Evolutionary conservation across 2,888 invertebrate genomes (phyloP).

Genomic region (Vandiemenella viatica): DNA sequence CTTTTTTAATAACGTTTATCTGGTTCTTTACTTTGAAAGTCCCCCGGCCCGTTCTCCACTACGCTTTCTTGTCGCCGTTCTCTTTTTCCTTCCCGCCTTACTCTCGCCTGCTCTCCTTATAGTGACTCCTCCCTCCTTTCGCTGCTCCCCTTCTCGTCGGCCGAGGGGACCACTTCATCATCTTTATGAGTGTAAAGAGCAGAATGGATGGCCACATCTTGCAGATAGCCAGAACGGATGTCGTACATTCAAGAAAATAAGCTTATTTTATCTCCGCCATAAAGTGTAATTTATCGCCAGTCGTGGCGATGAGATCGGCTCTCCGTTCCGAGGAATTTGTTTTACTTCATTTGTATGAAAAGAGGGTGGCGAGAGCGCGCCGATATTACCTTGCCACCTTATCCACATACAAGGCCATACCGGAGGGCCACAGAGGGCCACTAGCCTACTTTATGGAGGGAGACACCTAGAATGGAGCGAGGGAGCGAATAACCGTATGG

Average conservation of each 20-base stretch:
- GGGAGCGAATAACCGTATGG: too few relatives aligned
- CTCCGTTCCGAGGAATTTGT: not conserved
- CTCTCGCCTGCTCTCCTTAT: not conserved
- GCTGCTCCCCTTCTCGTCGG: constrained; percentile 1
- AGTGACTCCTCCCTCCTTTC: not conserved
- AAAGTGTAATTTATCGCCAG: constrained; percentile 30
- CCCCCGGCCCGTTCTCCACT: too few relatives aligned
- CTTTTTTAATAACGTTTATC: too few relatives aligned
- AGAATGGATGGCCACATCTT: constrained; percentile 23
- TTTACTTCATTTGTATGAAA: constrained; percentile 4
- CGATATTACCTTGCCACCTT: not conserved
- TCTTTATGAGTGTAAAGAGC: constrained; percentile 18
- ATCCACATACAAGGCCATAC: too few relatives aligned
- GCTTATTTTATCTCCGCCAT: constrained; percentile 32
- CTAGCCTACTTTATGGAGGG: too few relatives aligned
- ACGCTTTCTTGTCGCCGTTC: too few relatives aligned
- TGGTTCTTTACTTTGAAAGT: too few relatives aligned
- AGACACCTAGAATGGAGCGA: too few relatives aligned
- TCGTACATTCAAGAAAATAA: constrained; percentile 32
- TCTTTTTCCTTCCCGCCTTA: too few relatives aligned
- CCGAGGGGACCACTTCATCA: constrained; percentile 16
- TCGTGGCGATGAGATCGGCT: constrained; percentile 24
- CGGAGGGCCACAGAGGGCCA: not conserved
- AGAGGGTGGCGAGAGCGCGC: not conserved
- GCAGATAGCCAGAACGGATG: constrained; percentile 22